Percentiles rank a stretch among this genome's conserved stretches.
Evolutionary conservation across 2,888 invertebrate species (phyloP).

Genomic region (Eilema caniola): DNA sequence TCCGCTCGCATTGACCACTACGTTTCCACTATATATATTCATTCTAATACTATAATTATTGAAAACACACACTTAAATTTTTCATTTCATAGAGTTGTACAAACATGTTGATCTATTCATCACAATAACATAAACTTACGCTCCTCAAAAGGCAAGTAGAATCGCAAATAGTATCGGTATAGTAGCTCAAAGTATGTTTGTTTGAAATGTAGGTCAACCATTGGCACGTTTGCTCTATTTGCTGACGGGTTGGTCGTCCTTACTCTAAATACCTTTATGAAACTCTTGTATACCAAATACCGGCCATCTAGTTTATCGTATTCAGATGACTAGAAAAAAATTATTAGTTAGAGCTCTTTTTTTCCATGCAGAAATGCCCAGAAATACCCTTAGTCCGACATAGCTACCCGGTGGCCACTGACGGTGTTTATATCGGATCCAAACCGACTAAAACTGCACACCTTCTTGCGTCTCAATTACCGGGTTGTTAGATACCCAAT

Average conservation of each 20-base stretch:
- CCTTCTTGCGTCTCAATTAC: too few species aligned
- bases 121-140: not conserved
- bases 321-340: not conserved
- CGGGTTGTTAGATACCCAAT: too few species aligned
- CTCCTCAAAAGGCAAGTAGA: not conserved
- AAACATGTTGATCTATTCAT: not conserved
- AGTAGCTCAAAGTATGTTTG: slow-evolving; percentile 12
- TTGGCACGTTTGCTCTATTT: slow-evolving; percentile 15
- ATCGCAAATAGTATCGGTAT: not conserved
- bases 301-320: not conserved
- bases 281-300: not conserved
- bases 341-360: too few species aligned
- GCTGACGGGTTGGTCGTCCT: slow-evolving; percentile 1
- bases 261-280: not conserved
- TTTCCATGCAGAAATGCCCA: too few species aligned
- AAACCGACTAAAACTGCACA: too few species aligned
- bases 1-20: too few species aligned
- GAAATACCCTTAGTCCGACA: too few species aligned
- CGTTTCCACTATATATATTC: too few species aligned
- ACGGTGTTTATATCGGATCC: too few species aligned
- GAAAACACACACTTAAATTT: too few species aligned
- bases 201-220: slow-evolving; percentile 14
- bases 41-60: too few species aligned
- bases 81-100: not conserved
- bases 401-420: too few species aligned